phyloP scores from a whole-genome alignment of 2,888 invertebrate species.

The Prosapia bicincta region DNA sequence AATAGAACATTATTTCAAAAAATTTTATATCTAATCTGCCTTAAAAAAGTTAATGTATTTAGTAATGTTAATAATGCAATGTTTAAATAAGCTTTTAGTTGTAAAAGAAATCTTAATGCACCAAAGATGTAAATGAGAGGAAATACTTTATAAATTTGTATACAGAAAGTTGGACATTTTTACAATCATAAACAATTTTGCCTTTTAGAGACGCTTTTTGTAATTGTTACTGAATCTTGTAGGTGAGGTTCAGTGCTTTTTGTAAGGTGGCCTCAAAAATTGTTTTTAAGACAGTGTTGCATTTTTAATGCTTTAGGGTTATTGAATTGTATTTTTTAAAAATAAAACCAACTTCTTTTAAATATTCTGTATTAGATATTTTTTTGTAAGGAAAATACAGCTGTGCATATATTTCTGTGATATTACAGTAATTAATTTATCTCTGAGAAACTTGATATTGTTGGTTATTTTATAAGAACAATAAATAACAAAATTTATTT shows the following conservation, averaged over 20 bases:
- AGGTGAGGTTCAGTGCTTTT: not conserved
- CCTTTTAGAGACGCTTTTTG: not conserved
- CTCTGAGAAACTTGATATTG: not conserved
- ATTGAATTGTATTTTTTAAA: not conserved
- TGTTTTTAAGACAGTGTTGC: not conserved
- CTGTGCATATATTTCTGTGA: constrained; percentile 35
- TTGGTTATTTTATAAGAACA: constrained; percentile 2
- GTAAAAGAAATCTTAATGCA: not conserved
- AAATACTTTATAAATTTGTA: not conserved
- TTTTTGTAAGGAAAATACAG: not conserved
- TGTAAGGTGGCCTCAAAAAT: not conserved
- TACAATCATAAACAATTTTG: not conserved
- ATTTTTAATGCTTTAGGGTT: not conserved
- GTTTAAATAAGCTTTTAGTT: not conserved
- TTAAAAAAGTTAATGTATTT: not conserved
- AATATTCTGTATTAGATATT: constrained; percentile 2
- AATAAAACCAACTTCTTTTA: not conserved
- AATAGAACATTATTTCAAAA: not conserved
- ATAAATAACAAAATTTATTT: constrained; percentile 2
- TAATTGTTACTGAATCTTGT: not conserved
- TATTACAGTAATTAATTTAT: constrained; percentile 30
- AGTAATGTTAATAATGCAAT: not conserved
- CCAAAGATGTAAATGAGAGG: not conserved
- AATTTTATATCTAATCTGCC: not conserved
- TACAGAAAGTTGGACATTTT: not conserved